Evolutionary conservation across 2,113 vertebrate genomes (phyloP).

Genomic region (Dendrocopos noguchii): DNA sequence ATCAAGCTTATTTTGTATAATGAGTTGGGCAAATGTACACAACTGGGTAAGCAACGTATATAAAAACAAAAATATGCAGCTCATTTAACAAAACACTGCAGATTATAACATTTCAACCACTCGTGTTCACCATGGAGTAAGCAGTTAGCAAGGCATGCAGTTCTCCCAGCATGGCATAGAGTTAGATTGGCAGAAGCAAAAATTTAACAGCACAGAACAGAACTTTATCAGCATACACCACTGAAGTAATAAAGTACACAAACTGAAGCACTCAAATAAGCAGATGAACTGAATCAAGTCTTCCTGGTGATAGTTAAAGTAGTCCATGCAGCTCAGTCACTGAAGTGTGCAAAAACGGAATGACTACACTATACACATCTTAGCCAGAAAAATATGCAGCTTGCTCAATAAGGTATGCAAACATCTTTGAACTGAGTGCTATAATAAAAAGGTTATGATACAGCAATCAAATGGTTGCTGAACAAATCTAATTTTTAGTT

Average conservation of each 20-base stretch:
- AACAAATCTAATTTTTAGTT: not conserved
- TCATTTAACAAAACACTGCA: constrained; percentile 64
- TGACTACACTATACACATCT: constrained; percentile 25
- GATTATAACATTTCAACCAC: not conserved
- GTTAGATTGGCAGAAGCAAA: constrained; percentile 29
- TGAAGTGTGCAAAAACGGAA: constrained; percentile 48
- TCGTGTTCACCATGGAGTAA: not conserved
- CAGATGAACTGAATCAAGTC: constrained; percentile 30
- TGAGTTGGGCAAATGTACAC: constrained; percentile 67
- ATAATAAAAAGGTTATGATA: constrained; percentile 11
- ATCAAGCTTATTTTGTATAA: constrained; percentile 72
- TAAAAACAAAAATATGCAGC: constrained; percentile 70
- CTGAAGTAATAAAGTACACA: constrained; percentile 47
- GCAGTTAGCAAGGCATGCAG: not conserved
- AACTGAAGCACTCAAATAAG: not conserved
- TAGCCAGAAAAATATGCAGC: constrained; percentile 29
- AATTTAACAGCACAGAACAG: constrained; percentile 25
- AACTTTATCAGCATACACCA: constrained; percentile 50
- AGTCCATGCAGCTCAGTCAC: constrained; percentile 28
- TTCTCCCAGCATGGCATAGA: not conserved
- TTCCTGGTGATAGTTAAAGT: constrained; percentile 37
- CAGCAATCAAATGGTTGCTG: constrained; percentile 20
- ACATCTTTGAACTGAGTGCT: constrained; percentile 9
- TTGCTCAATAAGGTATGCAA: constrained; percentile 62
- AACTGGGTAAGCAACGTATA: constrained; percentile 69